Evolutionary conservation across 23 tunicate genomes (phyloP).

Genomic region (Trididemnum clinides): DNA sequence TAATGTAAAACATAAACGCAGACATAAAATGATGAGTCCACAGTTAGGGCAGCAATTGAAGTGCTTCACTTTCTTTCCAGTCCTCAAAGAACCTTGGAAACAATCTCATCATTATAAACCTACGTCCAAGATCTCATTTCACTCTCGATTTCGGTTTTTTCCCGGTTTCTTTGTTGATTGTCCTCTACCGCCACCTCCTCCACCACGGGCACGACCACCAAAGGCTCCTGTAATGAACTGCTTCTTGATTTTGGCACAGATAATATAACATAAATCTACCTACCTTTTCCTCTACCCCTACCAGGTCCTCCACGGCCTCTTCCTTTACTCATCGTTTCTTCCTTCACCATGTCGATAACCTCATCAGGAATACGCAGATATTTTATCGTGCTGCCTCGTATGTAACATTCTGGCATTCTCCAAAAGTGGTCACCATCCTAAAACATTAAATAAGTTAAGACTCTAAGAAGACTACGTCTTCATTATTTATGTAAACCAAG

Average conservation of each 20-base stretch:
- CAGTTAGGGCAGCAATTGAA: no score
- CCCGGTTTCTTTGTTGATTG: constrained; percentile 44
- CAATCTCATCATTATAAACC: no score
- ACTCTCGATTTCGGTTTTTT: constrained; percentile 53
- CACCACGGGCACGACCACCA: constrained; percentile 77
- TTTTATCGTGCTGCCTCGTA: constrained; percentile 95
- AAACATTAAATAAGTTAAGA: not conserved
- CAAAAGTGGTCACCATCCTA: constrained; percentile 99
- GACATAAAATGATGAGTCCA: no score
- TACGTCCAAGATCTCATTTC: no score
- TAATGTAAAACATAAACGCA: no score
- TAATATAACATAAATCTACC: no score
- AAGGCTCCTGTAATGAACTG: constrained; percentile 57
- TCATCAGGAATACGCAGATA: constrained; percentile 97
- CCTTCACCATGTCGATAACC: constrained; percentile 98
- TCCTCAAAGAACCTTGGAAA: no score
- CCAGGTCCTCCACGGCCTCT: constrained; percentile 81
- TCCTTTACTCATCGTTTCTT: constrained; percentile 83
- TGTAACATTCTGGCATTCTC: constrained; percentile 99
- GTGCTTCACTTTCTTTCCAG: no score
- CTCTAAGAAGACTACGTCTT: no score
- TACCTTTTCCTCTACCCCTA: constrained; percentile 82
- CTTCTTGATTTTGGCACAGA: no score
- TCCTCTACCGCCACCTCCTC: constrained; percentile 54
- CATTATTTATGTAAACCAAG: no score